Evolutionary conservation across 2,113 vertebrate genomes (phyloP).

Genomic region (Sturnus vulgaris): DNA sequence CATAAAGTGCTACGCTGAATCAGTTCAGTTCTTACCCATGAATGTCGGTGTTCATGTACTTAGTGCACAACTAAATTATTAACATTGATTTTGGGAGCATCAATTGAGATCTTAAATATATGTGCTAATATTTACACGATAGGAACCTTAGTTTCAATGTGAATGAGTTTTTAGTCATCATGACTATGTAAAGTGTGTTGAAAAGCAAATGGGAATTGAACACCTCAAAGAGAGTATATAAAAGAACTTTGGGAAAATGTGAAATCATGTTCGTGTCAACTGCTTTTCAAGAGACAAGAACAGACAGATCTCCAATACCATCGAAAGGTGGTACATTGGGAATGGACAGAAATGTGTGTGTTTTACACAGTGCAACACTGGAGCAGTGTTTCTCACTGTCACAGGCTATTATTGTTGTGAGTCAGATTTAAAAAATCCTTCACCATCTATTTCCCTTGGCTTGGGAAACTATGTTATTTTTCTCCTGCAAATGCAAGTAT

Average conservation of each 20-base stretch:
- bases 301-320: background rate
- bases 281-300: background rate
- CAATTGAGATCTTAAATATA: background rate
- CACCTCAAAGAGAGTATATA: background rate
- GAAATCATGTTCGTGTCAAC: background rate
- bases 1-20: background rate
- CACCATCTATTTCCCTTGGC: background rate
- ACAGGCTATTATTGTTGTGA: background rate
- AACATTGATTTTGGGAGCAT: background rate
- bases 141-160: background rate
- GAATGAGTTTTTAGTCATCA: background rate
- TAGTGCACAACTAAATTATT: background rate
- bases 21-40: background rate
- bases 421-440: background rate
- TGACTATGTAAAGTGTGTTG: background rate
- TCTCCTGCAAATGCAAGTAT: background rate
- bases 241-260: background rate
- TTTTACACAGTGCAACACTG: background rate
- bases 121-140: background rate
- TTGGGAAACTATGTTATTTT: background rate
- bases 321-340: background rate
- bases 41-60: background rate
- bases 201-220: background rate
- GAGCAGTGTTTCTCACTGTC: background rate
- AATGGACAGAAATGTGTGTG: background rate